These are phyloP conservation scores for Graptemys geographica DNA, from an alignment of 2,797 vertebrate genomes.

Conservation along the genomic window DNA sequence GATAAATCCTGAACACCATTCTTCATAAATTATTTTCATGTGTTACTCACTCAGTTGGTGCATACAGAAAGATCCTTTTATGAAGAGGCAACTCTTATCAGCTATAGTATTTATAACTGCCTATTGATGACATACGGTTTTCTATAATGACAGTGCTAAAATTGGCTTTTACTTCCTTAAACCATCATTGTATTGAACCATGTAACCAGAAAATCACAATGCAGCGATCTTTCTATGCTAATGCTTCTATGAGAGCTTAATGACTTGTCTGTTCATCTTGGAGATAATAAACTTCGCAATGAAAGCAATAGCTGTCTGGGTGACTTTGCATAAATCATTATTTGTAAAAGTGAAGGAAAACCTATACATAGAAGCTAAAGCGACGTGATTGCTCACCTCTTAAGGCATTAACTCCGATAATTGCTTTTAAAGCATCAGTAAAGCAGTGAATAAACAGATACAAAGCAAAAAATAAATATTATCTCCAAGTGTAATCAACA, in stretches of 20 bases:
- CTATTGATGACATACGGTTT: slow-evolving; percentile 63
- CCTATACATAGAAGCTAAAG: slow-evolving; percentile 66
- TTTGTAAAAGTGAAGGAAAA: slow-evolving; percentile 80
- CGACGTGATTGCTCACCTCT: slow-evolving; percentile 55
- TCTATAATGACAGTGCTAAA: slow-evolving; percentile 73
- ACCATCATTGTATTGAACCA: slow-evolving; percentile 80
- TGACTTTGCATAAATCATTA: slow-evolving; percentile 83
- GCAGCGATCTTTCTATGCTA: slow-evolving; percentile 78
- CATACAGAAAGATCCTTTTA: slow-evolving; percentile 53
- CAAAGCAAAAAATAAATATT: slow-evolving; percentile 61
- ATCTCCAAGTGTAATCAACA: slow-evolving; percentile 62
- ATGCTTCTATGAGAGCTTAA: slow-evolving; percentile 79
- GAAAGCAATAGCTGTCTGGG: slow-evolving; percentile 77
- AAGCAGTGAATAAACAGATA: slow-evolving; percentile 56
- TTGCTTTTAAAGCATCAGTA: slow-evolving; percentile 48
- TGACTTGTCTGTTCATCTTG: slow-evolving; percentile 80
- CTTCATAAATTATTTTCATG: slow-evolving; percentile 54
- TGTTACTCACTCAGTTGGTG: slow-evolving; percentile 30
- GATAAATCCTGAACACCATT: slow-evolving; percentile 27
- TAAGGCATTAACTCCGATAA: slow-evolving; percentile 62
- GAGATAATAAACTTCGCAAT: slow-evolving; percentile 82
- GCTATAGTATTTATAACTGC: slow-evolving; percentile 71
- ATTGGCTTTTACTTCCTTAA: slow-evolving; percentile 81
- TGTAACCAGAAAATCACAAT: slow-evolving; percentile 83
- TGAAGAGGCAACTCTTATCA: slow-evolving; percentile 61